phyloP scores from a whole-genome alignment of 2,888 invertebrate genomes.

The Horisme vitalbata region DNA sequence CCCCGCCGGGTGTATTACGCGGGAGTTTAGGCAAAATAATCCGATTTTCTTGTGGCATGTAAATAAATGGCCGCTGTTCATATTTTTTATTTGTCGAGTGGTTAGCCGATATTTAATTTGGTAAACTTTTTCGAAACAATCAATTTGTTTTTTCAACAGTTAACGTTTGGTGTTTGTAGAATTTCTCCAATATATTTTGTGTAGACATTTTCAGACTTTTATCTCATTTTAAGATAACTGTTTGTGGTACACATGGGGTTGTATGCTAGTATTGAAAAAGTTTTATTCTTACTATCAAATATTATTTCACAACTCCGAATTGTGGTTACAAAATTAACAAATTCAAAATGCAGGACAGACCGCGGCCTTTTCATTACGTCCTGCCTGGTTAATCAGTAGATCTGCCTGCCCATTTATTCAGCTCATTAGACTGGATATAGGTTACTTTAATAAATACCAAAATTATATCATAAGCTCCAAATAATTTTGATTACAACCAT shows the following conservation, averaged over 20 bases:
- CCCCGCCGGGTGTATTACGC: constrained; percentile 17
- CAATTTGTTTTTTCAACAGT: background rate
- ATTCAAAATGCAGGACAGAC: constrained; percentile 29
- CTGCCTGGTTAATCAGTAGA: constrained; percentile 25
- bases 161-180: no score
- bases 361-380: constrained; percentile 30
- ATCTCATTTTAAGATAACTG: no score
- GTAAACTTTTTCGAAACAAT: background rate
- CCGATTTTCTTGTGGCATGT: constrained; percentile 15
- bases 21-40: constrained; percentile 22
- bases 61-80: constrained; percentile 17
- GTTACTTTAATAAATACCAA: no score
- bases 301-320: background rate
- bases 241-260: no score
- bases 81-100: constrained; percentile 12
- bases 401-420: background rate
- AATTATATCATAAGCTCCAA: no score
- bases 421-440: background rate
- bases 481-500: no score
- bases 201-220: no score
- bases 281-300: no score
- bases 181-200: no score
- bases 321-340: constrained; percentile 30
- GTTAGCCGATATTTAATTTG: background rate
- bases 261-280: no score